Evolutionary conservation across 2,888 invertebrate species (phyloP).

Genomic region (Catonia carolina): DNA sequence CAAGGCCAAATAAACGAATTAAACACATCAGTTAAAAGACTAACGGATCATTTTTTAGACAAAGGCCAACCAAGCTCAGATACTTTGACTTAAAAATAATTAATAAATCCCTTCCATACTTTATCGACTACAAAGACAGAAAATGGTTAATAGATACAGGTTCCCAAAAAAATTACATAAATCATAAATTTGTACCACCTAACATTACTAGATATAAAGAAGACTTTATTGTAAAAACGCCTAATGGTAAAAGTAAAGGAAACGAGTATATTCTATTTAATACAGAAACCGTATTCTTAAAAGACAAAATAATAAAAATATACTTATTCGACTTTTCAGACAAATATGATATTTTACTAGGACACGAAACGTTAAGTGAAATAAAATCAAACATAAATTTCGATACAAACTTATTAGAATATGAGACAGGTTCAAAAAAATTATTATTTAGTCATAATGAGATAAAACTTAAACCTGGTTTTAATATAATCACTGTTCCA

Average conservation of each 20-base stretch:
- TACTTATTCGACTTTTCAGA: constrained; percentile 5
- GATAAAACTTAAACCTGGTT: background rate
- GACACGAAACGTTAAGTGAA: constrained; percentile 6
- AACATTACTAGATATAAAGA: background rate
- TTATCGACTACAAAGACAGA: constrained; percentile 9
- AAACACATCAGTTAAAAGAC: background rate
- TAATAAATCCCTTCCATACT: constrained; percentile 5
- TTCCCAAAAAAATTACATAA: constrained; percentile 10
- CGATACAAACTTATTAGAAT: background rate
- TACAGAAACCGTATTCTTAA: background rate
- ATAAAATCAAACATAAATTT: background rate
- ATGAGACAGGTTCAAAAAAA: no score
- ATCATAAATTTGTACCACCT: background rate
- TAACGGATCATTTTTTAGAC: background rate
- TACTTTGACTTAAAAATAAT: constrained; percentile 2
- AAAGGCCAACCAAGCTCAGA: background rate
- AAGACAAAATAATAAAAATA: background rate
- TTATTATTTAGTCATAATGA: no score
- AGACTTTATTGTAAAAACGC: constrained; percentile 10
- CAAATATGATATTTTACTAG: constrained; percentile 9
- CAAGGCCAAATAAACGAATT: background rate
- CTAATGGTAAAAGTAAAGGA: background rate
- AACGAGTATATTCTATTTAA: background rate
- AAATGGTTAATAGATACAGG: constrained; percentile 18
- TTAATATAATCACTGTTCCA: background rate